Conservation (phyloP, 1,140 invertebrate genomes). For the Platyura marginata region DNA sequence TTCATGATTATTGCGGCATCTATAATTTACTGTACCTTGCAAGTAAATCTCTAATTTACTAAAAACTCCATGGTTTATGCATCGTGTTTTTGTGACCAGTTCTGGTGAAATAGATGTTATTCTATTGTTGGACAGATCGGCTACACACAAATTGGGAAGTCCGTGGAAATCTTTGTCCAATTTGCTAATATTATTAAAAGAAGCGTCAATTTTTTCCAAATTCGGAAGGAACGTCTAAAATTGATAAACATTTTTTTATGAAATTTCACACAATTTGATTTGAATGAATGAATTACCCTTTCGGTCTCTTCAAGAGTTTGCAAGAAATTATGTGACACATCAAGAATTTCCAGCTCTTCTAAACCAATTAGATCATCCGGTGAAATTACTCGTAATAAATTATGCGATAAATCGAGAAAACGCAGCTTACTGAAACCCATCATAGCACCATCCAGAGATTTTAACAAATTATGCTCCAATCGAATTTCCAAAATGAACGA, state of each 20-base stretch:
- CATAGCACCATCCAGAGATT: constrained; percentile 47
- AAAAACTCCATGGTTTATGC: constrained; percentile 51
- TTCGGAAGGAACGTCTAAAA: constrained; percentile 54
- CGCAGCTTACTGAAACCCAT: constrained; percentile 50
- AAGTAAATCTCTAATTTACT: constrained; percentile 57
- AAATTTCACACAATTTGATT: background rate
- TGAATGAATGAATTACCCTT: constrained; percentile 33
- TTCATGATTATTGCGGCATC: background rate
- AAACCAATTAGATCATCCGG: constrained; percentile 56
- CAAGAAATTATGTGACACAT: constrained; percentile 57
- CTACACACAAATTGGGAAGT: constrained; percentile 52
- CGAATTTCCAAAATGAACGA: constrained; percentile 45
- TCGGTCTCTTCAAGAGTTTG: constrained; percentile 57
- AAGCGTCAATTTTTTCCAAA: constrained; percentile 51
- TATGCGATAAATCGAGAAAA: constrained; percentile 52
- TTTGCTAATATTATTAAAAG: constrained; percentile 48
- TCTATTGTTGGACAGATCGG: constrained; percentile 54
- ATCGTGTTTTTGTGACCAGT: constrained; percentile 55
- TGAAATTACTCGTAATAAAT: constrained; percentile 45
- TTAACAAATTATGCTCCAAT: constrained; percentile 50
- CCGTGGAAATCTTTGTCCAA: constrained; percentile 63
- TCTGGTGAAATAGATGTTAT: constrained; percentile 49
- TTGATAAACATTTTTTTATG: constrained; percentile 3
- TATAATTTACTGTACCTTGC: constrained; percentile 36
- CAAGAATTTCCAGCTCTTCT: constrained; percentile 44